Conservation (phyloP, 2,797 vertebrate species). For the Netta rufina region DNA sequence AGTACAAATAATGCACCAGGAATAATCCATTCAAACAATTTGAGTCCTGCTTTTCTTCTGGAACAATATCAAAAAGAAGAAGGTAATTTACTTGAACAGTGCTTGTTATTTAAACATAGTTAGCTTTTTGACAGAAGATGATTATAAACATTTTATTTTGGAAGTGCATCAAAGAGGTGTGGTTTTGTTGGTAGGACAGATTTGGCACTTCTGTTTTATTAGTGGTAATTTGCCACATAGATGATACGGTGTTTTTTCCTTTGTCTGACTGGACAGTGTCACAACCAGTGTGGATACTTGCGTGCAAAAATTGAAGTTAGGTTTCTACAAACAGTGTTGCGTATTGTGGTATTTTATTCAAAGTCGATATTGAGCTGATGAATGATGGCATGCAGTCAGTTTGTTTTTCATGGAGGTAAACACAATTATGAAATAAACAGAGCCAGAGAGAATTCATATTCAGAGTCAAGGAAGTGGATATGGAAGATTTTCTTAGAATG, state of each 20-base stretch:
- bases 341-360: fast-evolving
- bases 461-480: neutral
- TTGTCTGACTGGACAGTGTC: neutral
- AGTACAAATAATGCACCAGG: neutral
- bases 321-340: neutral
- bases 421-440: fast-evolving
- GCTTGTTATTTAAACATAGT: neutral
- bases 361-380: neutral
- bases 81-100: neutral
- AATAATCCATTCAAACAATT: neutral
- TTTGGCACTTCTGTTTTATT: neutral
- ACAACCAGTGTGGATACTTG: neutral
- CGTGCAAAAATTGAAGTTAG: neutral
- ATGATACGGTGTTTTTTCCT: neutral
- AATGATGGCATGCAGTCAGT: neutral
- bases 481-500: neutral
- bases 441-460: neutral
- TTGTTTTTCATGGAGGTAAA: neutral
- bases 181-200: neutral
- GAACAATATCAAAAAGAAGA: neutral
- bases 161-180: neutral
- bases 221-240: neutral
- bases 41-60: neutral
- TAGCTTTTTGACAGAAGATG: neutral
- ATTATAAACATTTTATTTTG: fast-evolving